Evolutionary conservation across 2,888 invertebrate species (phyloP).

Genomic region (Drosophila antonietae): DNA sequence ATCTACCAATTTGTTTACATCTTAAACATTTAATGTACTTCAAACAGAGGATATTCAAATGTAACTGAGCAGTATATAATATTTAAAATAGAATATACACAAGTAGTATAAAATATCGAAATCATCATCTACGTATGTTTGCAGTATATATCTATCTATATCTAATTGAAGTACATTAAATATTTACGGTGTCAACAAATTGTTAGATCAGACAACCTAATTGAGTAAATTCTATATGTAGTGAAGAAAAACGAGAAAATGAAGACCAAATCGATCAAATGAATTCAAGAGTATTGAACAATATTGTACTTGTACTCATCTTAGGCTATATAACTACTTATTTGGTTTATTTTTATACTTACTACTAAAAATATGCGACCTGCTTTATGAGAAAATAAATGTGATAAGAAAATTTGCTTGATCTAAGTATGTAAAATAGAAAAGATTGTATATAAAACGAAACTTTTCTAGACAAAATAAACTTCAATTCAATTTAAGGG

Average conservation of each 20-base stretch:
- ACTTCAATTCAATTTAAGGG: background rate
- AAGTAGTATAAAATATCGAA: no score
- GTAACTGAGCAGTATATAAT: no score
- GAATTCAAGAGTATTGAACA: background rate
- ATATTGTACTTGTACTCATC: no score
- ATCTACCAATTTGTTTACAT: no score
- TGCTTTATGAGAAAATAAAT: background rate
- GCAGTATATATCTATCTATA: no score
- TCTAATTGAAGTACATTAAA: background rate
- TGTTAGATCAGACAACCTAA: background rate
- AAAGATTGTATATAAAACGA: background rate
- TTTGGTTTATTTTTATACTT: no score
- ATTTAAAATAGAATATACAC: no score
- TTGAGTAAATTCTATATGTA: background rate
- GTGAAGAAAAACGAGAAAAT: background rate
- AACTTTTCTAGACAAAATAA: no score
- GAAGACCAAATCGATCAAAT: background rate
- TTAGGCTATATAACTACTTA: no score
- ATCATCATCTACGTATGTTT: no score
- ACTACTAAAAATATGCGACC: background rate
- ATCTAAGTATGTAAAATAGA: background rate
- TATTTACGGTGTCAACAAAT: background rate
- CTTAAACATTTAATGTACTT: no score
- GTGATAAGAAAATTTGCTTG: background rate
- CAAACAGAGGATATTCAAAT: no score